These are phyloP conservation scores for Ophion ellenae DNA, from an alignment of 2,888 invertebrate genomes.

Conservation along the genomic window DNA sequence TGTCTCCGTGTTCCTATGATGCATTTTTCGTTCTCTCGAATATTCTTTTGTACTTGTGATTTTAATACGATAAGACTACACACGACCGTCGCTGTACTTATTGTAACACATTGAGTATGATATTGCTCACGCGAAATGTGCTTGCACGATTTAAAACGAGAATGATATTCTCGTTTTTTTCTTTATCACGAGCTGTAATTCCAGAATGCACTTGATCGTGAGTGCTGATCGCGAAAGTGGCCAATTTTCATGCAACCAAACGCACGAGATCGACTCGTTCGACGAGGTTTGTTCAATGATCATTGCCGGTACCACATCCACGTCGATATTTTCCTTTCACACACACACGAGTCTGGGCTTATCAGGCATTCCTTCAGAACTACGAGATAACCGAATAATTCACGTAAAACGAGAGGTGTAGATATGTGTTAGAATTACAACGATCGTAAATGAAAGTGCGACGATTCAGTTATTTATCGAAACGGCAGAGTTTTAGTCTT, in stretches of 20 bases:
- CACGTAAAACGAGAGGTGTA: constrained; percentile 42
- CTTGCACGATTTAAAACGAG: constrained; percentile 8
- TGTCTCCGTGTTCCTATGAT: constrained; percentile 73
- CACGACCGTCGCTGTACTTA: constrained; percentile 59
- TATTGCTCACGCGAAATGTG: constrained; percentile 3
- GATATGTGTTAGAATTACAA: constrained; percentile 52
- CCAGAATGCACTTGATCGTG: constrained; percentile 32
- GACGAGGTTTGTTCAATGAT: constrained; percentile 18
- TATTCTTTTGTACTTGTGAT: constrained; percentile 60
- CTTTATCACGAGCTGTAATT: constrained; percentile 45
- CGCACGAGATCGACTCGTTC: background rate
- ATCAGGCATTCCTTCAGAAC: constrained; percentile 72
- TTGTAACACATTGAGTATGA: constrained; percentile 36
- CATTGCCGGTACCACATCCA: background rate
- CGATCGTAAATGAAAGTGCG: constrained; percentile 31
- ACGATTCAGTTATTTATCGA: constrained; percentile 38
- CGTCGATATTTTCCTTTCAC: too few relatives aligned
- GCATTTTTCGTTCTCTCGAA: constrained; percentile 61
- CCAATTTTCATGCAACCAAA: background rate
- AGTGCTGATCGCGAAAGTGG: constrained; percentile 6
- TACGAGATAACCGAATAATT: constrained; percentile 62
- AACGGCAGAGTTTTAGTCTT: constrained; percentile 40
- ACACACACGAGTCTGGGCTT: constrained; percentile 63
- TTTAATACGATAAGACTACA: constrained; percentile 56
- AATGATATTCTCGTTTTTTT: background rate